These are phyloP conservation scores for Lanius ludovicianus DNA, from an alignment of 2,113 vertebrate genomes.

Conservation along the genomic window DNA sequence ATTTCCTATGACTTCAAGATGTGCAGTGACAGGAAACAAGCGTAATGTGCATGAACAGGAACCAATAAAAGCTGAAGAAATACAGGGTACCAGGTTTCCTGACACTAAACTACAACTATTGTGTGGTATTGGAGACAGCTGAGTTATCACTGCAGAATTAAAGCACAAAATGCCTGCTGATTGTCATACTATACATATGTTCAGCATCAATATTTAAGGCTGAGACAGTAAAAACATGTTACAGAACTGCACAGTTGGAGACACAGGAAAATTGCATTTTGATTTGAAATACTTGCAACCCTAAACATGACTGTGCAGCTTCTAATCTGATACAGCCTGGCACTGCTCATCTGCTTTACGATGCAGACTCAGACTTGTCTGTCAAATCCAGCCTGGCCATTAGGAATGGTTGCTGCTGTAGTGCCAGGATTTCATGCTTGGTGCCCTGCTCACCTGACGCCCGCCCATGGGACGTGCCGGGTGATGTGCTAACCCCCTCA, in stretches of 20 bases:
- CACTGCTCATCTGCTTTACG: background rate
- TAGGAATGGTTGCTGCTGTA: background rate
- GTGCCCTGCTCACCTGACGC: background rate
- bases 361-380: background rate
- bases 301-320: background rate
- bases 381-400: background rate
- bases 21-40: background rate
- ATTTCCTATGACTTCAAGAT: conserved; percentile 22
- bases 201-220: conserved; percentile 54
- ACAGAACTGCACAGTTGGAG: background rate
- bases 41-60: fast-evolving
- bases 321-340: background rate
- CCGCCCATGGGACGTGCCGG: fast-evolving
- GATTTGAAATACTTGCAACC: background rate
- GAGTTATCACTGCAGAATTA: conserved; percentile 31
- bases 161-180: background rate
- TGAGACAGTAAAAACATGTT: conserved; percentile 42
- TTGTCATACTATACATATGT: conserved; percentile 34
- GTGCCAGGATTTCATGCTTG: background rate
- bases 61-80: conserved; percentile 22
- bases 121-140: background rate
- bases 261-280: background rate
- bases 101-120: background rate
- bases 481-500: background rate
- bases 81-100: background rate